These are phyloP conservation scores for Urosaurus nigricauda DNA, from an alignment of 2,797 vertebrate species.

Conservation along the genomic window DNA sequence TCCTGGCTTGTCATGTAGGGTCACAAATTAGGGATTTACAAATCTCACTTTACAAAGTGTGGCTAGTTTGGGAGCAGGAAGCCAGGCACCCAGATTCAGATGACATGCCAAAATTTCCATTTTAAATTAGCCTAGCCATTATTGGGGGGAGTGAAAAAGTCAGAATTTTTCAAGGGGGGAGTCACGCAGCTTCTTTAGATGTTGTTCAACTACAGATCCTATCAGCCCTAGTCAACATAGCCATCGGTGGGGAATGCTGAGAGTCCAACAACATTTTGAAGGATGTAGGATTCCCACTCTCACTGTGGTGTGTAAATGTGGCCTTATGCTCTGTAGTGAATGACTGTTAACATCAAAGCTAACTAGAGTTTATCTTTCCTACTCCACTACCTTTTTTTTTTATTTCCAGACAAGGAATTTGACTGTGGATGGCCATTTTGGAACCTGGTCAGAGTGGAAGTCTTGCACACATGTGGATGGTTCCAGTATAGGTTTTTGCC, in stretches of 20 bases:
- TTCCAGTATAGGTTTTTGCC: conserved; percentile 85
- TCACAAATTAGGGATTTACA: not conserved
- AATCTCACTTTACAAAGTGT: not conserved
- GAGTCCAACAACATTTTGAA: too few relatives aligned
- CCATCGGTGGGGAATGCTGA: too few relatives aligned
- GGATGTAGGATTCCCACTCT: too few relatives aligned
- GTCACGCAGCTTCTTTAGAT: too few relatives aligned
- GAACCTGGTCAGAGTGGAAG: conserved; percentile 90
- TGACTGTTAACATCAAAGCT: not conserved
- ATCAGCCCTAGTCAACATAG: too few relatives aligned
- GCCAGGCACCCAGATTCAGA: not conserved
- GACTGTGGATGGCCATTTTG: conserved; percentile 91
- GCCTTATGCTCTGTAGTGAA: not conserved
- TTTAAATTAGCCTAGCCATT: not conserved
- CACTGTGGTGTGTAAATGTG: not conserved
- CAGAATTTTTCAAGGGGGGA: not conserved
- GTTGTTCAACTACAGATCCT: too few relatives aligned
- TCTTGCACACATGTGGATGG: conserved; percentile 89
- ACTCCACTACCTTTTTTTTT: conserved; percentile 37
- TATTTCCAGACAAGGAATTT: conserved; percentile 89
- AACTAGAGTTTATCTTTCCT: conserved; percentile 17
- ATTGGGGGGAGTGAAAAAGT: not conserved
- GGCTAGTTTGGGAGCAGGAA: not conserved
- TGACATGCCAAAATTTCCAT: not conserved
- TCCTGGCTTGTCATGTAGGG: not conserved